Evolutionary conservation across 2,113 vertebrate genomes (phyloP).

Genomic region (Edolisoma coerulescens): DNA sequence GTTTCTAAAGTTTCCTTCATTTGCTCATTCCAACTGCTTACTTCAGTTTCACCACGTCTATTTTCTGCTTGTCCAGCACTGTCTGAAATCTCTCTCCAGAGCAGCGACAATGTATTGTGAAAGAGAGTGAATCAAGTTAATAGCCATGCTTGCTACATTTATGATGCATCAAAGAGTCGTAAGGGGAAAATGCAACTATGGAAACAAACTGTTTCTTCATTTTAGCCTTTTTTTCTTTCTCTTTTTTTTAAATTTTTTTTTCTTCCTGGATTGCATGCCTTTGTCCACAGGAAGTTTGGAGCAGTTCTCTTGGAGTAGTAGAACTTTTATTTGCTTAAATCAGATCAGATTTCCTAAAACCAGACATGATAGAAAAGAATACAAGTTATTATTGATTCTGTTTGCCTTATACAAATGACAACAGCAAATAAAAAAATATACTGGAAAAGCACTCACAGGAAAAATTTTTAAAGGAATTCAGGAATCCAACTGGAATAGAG

Average conservation of each 20-base stretch:
- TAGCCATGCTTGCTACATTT: neutral
- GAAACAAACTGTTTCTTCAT: neutral
- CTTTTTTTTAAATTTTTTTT: neutral
- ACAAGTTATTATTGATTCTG: neutral
- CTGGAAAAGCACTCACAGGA: neutral
- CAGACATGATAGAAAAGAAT: neutral
- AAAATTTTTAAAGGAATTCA: neutral
- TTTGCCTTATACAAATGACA: neutral
- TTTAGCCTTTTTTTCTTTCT: neutral
- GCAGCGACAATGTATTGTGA: neutral
- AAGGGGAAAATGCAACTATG: neutral
- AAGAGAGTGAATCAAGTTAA: conserved; percentile 8
- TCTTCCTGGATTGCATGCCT: neutral
- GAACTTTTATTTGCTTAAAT: neutral
- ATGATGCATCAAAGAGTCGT: neutral
- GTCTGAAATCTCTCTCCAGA: neutral
- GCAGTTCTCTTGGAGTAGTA: neutral
- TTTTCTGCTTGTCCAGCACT: neutral
- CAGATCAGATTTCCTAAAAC: neutral
- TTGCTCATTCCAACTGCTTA: neutral
- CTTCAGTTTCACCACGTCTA: neutral
- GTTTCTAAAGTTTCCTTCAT: neutral
- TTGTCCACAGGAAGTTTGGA: neutral
- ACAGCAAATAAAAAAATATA: neutral
- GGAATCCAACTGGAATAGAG: neutral